Evolutionary conservation across 2,888 invertebrate genomes (phyloP).

Genomic region (Caenorhabditis wallacei): DNA sequence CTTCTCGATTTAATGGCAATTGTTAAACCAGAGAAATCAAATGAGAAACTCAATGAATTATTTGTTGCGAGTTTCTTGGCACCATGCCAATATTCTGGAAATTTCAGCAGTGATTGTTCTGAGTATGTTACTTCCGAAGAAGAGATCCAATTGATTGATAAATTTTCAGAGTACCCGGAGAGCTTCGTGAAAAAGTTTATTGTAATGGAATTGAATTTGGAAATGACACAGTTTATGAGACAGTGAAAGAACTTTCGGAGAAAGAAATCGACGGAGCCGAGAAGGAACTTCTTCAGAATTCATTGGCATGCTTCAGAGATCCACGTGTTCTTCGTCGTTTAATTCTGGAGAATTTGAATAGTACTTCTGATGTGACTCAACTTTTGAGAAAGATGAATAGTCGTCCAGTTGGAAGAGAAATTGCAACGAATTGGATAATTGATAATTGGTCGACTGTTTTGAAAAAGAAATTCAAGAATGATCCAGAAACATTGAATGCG

Average conservation of each 20-base stretch:
- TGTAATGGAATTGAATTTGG: constrained; percentile 73
- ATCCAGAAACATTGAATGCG: constrained; percentile 52
- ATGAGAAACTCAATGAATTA: constrained; percentile 36
- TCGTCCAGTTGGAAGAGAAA: constrained; percentile 65
- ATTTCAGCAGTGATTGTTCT: constrained; percentile 68
- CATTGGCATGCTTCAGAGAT: constrained; percentile 61
- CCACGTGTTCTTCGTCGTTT: constrained; percentile 53
- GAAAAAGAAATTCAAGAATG: constrained; percentile 59
- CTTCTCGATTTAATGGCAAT: constrained; percentile 57
- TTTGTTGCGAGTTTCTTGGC: constrained; percentile 57
- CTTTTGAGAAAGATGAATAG: constrained; percentile 58
- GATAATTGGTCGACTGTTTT: constrained; percentile 70
- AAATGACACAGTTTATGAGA: constrained; percentile 65
- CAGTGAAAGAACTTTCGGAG: constrained; percentile 49
- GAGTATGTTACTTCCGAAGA: constrained; percentile 33
- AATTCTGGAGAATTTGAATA: constrained; percentile 48
- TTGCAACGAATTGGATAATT: constrained; percentile 69
- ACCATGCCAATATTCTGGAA: constrained; percentile 35
- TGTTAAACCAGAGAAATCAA: constrained; percentile 59
- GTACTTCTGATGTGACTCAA: constrained; percentile 16
- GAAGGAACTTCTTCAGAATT: constrained; percentile 38
- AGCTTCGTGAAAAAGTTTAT: constrained; percentile 68
- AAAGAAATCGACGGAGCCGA: constrained; percentile 62
- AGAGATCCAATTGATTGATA: neutral
- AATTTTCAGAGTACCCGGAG: constrained; percentile 67